Percentiles rank a stretch among this genome's conserved stretches.
phyloP scores from a whole-genome alignment of 2,888 invertebrate species.

The Leptinotarsa haldemani region DNA sequence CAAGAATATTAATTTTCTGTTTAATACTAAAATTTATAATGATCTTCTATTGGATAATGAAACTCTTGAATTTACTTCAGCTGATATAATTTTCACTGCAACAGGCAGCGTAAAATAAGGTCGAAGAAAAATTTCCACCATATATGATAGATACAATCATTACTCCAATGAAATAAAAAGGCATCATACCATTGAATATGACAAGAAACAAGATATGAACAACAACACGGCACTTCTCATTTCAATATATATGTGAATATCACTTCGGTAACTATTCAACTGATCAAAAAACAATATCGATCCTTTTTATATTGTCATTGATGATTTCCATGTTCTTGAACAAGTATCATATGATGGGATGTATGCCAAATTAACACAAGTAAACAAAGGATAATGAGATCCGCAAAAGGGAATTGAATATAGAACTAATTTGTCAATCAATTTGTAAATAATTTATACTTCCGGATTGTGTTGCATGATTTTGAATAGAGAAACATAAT shows the following conservation, averaged over 20 bases:
- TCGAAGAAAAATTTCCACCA: too few relatives aligned
- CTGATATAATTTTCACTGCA: too few relatives aligned
- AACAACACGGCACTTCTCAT: conserved; percentile 36
- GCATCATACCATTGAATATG: conserved; percentile 34
- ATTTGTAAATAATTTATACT: conserved; percentile 36
- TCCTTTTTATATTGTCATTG: conserved; percentile 13
- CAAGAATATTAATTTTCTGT: too few relatives aligned
- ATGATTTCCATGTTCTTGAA: conserved; percentile 29
- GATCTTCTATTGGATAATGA: too few relatives aligned
- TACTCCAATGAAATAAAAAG: not conserved
- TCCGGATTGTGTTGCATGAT: conserved; percentile 29
- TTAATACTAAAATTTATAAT: too few relatives aligned
- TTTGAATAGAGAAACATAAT: not conserved
- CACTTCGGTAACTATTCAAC: conserved; percentile 25
- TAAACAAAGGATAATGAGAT: conserved; percentile 44
- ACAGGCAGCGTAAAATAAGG: too few relatives aligned
- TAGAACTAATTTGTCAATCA: conserved; percentile 52
- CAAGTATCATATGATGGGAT: conserved; percentile 54
- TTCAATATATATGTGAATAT: conserved; percentile 6
- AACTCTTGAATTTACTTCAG: too few relatives aligned
- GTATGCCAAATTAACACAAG: conserved; percentile 52
- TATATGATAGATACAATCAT: not conserved
- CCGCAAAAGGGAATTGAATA: conserved; percentile 37
- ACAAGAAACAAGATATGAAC: conserved; percentile 28
- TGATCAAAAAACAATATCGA: conserved; percentile 17